Percentiles rank a stretch among this genome's conserved stretches.
These are phyloP conservation scores for Arnoldichthys spilopterus DNA, from an alignment of 2,797 vertebrate genomes.

Conservation along the genomic window DNA sequence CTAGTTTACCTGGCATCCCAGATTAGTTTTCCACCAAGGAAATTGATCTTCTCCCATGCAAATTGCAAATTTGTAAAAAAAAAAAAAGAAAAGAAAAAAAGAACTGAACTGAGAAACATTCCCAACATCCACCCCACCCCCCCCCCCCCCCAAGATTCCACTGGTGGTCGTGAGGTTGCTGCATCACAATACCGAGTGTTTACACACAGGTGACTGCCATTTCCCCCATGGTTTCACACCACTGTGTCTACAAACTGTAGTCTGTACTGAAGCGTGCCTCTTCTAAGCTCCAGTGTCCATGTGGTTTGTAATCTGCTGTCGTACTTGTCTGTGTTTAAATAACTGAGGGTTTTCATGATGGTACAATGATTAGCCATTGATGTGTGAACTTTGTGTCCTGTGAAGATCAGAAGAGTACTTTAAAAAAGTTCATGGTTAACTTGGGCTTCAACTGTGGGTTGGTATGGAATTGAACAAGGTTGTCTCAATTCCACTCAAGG, in stretches of 20 bases:
- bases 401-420: not conserved
- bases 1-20: no score
- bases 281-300: conserved; percentile 11
- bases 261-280: conserved; percentile 27
- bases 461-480: not conserved
- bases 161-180: conserved; percentile 15
- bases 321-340: conserved; percentile 9
- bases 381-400: not conserved
- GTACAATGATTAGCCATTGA: not conserved
- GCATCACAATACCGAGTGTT: conserved; percentile 49
- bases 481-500: not conserved
- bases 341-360: not conserved
- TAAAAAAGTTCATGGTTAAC: not conserved
- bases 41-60: no score
- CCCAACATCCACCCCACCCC: conserved; percentile 24
- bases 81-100: not conserved
- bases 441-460: not conserved
- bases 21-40: no score
- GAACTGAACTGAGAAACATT: conserved; percentile 11
- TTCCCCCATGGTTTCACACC: conserved; percentile 51
- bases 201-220: conserved; percentile 31
- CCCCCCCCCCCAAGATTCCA: conserved; percentile 30
- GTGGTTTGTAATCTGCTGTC: conserved; percentile 16
- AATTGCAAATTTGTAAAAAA: no score
- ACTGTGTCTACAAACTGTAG: conserved; percentile 41